Percentiles rank a stretch among this genome's conserved stretches.
phyloP scores from a whole-genome alignment of 1,140 invertebrate genomes.

The Piezodorus guildinii region DNA sequence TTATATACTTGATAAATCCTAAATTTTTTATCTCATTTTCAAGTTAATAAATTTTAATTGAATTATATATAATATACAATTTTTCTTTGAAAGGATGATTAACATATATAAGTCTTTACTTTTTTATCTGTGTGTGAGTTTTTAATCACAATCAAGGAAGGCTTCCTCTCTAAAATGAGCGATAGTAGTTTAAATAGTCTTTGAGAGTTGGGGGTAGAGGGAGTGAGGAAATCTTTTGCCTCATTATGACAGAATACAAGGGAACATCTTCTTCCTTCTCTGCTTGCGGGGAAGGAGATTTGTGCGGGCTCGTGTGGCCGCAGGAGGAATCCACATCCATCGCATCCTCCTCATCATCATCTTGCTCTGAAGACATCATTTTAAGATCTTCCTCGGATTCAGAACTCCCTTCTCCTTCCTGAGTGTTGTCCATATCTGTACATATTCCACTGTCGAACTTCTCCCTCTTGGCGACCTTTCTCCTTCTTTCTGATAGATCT shows the following conservation, averaged over 20 bases:
- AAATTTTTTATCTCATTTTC: no score
- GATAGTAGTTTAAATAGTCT: constrained; percentile 42
- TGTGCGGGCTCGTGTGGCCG: not conserved
- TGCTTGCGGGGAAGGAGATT: not conserved
- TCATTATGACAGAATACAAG: constrained; percentile 34
- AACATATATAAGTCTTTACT: no score
- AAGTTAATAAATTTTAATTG: no score
- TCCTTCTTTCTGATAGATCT: not conserved
- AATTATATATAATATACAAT: no score
- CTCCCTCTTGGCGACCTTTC: constrained; percentile 37
- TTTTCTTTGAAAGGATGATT: no score
- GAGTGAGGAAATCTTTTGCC: constrained; percentile 39
- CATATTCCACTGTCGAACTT: constrained; percentile 47
- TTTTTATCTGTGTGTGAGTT: no score
- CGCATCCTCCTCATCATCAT: not conserved
- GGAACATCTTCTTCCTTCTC: constrained; percentile 6
- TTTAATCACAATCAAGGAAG: not conserved
- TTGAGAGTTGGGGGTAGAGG: constrained; percentile 44
- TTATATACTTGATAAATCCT: no score
- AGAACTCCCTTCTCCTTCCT: constrained; percentile 23
- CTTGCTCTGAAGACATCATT: not conserved
- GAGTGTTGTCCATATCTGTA: constrained; percentile 35
- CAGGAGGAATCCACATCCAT: not conserved
- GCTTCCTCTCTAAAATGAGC: constrained; percentile 31
- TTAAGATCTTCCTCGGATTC: constrained; percentile 1